Percentiles rank a stretch among this genome's conserved stretches.
Conservation (phyloP, 2,888 invertebrate genomes). For the Xestia ashworthii region DNA sequence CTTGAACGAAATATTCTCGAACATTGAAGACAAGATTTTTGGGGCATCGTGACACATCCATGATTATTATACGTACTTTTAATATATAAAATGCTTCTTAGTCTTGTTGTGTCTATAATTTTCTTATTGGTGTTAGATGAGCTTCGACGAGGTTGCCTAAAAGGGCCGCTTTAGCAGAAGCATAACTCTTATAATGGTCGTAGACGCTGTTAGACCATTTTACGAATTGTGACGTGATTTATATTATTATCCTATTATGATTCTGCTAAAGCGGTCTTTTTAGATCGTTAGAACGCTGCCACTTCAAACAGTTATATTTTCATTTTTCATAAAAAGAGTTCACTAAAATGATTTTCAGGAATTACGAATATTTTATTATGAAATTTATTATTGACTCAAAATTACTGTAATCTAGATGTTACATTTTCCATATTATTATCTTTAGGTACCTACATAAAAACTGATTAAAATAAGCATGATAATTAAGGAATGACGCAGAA, state of each 20-base stretch:
- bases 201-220: too few relatives aligned
- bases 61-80: not conserved
- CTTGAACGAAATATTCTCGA: not conserved
- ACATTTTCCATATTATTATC: slow-evolving; percentile 3
- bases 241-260: too few relatives aligned
- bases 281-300: too few relatives aligned
- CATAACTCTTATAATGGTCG: too few relatives aligned
- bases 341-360: not conserved
- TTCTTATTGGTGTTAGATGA: not conserved
- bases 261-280: too few relatives aligned
- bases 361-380: not conserved
- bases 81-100: not conserved
- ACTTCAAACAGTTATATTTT: not conserved
- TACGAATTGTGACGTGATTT: too few relatives aligned
- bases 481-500: slow-evolving; percentile 20
- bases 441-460: not conserved
- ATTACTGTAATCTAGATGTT: slow-evolving; percentile 15
- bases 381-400: slow-evolving; percentile 2
- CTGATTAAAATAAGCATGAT: not conserved
- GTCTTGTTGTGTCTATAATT: not conserved
- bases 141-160: not conserved
- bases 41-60: not conserved
- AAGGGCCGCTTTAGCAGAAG: not conserved
- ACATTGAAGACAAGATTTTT: not conserved
- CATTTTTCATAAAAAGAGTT: not conserved